Conservation (phyloP, 2,113 vertebrate species). For the Neodon shergylaensis region DNA sequence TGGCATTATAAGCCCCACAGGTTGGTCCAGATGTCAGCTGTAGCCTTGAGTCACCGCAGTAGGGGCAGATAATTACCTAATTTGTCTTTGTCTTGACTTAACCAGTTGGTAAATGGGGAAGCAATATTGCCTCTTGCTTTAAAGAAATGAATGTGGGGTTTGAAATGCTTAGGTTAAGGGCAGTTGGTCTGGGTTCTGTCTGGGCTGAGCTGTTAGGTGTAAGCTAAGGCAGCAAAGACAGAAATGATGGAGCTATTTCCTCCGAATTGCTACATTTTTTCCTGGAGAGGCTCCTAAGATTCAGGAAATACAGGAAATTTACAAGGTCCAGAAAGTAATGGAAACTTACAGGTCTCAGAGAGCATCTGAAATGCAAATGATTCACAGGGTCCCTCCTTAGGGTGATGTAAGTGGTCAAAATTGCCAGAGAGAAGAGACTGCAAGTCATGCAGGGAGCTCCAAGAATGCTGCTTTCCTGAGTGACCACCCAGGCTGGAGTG, state of each 20-base stretch:
- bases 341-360: neutral
- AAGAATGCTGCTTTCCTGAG: neutral
- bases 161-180: neutral
- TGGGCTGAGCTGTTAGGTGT: neutral
- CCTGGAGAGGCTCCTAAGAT: neutral
- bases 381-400: neutral
- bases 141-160: neutral
- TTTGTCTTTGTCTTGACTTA: slow-evolving; percentile 52
- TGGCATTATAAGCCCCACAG: neutral
- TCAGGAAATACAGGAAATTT: neutral
- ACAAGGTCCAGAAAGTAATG: neutral
- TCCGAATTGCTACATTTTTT: neutral
- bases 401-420: neutral
- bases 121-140: neutral
- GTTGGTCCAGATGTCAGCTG: neutral
- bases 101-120: slow-evolving; percentile 11
- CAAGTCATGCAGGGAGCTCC: neutral
- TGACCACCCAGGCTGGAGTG: neutral
- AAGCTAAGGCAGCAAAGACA: neutral
- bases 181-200: neutral
- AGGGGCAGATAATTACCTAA: slow-evolving; percentile 23
- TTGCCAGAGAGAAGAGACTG: neutral
- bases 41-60: neutral
- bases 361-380: neutral
- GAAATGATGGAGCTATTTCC: neutral